Evolutionary conservation across 2,888 invertebrate species (phyloP).

Genomic region (Teleogryllus oceanicus): DNA sequence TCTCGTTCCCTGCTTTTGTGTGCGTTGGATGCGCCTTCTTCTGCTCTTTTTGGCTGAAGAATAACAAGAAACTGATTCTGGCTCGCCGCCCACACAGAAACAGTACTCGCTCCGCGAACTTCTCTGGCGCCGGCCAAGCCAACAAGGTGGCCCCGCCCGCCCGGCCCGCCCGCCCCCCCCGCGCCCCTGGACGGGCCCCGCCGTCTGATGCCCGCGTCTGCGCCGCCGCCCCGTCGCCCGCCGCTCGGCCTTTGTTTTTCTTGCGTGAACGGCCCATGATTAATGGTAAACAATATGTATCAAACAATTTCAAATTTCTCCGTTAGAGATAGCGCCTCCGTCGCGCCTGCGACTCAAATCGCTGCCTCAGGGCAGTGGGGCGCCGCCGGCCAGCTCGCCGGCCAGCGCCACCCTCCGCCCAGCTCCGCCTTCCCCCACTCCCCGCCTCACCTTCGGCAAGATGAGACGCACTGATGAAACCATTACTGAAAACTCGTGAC

Average conservation of each 20-base stretch:
- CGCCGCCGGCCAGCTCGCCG: no score
- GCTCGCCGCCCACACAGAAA: neutral
- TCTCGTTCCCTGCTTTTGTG: neutral
- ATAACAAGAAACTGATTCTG: conserved; percentile 3
- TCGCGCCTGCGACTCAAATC: no score
- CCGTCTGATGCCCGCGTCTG: neutral
- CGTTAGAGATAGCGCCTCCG: neutral
- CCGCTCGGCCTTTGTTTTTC: neutral
- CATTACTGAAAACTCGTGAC: no score
- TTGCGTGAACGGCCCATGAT: neutral
- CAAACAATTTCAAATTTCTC: conserved; percentile 1
- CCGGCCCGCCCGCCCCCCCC: neutral
- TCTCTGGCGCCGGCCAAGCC: neutral
- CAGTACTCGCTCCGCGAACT: neutral
- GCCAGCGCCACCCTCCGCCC: no score
- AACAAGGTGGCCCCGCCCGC: neutral
- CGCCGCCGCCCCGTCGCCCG: neutral
- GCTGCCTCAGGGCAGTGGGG: no score
- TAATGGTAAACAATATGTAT: conserved; percentile 18
- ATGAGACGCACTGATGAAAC: no score
- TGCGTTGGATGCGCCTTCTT: neutral
- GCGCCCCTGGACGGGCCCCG: neutral
- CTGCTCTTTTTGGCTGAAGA: neutral
- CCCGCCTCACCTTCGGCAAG: no score
- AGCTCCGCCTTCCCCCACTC: no score